Evolutionary conservation across 2,797 vertebrate genomes (phyloP), one percentile per base, ranked within the genome.

Genomic region (Pterois miles): DNA sequence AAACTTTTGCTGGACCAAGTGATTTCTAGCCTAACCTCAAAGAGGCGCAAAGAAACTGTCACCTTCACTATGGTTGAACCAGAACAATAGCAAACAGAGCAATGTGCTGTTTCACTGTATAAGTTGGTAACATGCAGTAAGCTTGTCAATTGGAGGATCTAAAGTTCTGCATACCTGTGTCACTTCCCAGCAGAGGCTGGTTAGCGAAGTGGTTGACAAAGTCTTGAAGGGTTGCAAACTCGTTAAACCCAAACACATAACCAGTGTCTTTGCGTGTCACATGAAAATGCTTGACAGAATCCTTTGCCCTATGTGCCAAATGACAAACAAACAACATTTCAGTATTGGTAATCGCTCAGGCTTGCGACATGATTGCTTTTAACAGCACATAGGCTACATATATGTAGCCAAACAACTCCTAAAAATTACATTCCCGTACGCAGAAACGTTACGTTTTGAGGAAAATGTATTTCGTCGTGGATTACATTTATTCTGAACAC

Each of bases 231-330:
- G 88, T 94, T 8, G 92, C 16, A 82, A 98, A 99, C 82, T 97
- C 93, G 33, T 97, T 99, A 87, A 99, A 99, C 29, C 98, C 98
- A 74, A 99, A 99, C 57, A 92, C 94, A 78, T 97, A 96, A 7
- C 89, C 89, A 23, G 85, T 90, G 78, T 95, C 95, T 58, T 87
- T 95, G 7, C 96, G 88, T 22, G 91, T 95, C 65, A 99, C 91
- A 0, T 98, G 97, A 71, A 99, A 99, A 83, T 99, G 98, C 83
- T 99, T 99, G 69, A 99, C 98, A 1, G 98, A 99, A 74, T 99
- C 96, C 93, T 97, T 99, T 22, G 97, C 98, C 91, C 98, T 98
- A 82, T 78, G 92, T 87, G 22, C 50, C 29, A 76, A 2, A 70
- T 3, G 4, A 40, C 5, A 69, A 71, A 71, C 29, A 23, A 67